phyloP scores from a whole-genome alignment of 2,888 invertebrate species.

The Troides oblongomaculatus region DNA sequence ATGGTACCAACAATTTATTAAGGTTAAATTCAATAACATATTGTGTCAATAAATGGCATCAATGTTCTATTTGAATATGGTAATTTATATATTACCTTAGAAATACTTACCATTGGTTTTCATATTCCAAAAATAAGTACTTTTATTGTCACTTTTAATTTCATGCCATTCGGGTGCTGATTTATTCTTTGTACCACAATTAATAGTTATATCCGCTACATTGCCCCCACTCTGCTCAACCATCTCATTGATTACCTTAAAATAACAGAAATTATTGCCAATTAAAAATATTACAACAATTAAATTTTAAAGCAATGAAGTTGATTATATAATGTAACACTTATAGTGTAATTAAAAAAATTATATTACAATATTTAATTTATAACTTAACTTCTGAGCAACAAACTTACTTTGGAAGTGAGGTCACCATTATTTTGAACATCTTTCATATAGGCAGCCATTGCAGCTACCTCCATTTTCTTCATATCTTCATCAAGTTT shows the following conservation, averaged over 20 bases:
- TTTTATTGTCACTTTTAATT: slow-evolving; percentile 86
- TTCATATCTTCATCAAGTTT: slow-evolving; percentile 89
- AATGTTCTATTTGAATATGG: background rate
- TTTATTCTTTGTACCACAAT: slow-evolving; percentile 35
- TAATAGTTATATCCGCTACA: slow-evolving; percentile 41
- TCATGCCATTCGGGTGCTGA: slow-evolving; percentile 85
- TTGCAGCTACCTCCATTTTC: slow-evolving; percentile 94
- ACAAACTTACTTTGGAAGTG: slow-evolving; percentile 73
- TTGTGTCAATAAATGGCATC: background rate
- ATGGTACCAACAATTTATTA: too few species aligned
- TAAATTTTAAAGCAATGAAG: too few species aligned
- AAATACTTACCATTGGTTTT: slow-evolving; percentile 86
- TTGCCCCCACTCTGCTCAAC: slow-evolving; percentile 50
- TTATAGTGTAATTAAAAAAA: background rate
- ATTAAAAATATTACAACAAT: background rate
- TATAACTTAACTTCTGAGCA: background rate
- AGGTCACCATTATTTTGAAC: slow-evolving; percentile 84
- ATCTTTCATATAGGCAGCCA: slow-evolving; percentile 93
- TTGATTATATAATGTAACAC: background rate
- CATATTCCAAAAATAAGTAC: slow-evolving; percentile 92
- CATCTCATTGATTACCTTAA: slow-evolving; percentile 67
- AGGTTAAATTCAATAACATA: too few species aligned
- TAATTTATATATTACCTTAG: background rate
- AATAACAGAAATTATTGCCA: background rate
- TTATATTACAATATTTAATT: background rate